phyloP scores from a whole-genome alignment of 2,888 invertebrate genomes.

The Brachyopa scutellaris region DNA sequence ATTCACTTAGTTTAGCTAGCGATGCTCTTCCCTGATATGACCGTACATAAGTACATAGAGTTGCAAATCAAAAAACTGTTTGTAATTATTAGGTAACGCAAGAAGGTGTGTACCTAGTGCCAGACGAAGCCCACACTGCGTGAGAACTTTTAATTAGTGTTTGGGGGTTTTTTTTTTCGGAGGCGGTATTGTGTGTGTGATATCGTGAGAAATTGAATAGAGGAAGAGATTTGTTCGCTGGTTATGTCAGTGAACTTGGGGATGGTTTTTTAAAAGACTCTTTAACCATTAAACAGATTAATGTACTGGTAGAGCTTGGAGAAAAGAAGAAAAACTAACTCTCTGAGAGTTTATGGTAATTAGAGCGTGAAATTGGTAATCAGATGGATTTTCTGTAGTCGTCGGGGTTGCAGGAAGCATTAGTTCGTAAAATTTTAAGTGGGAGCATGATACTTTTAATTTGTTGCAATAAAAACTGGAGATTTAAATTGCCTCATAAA shows the following conservation, averaged over 20 bases:
- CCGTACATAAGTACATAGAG: conserved; percentile 13
- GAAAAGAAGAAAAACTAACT: neutral
- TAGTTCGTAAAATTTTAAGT: too few species aligned
- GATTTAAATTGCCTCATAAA: too few species aligned
- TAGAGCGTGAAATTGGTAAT: conserved; percentile 42
- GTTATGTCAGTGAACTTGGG: conserved; percentile 45
- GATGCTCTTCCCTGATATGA: conserved; percentile 28
- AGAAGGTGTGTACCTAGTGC: conserved; percentile 45
- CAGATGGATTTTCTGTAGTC: conserved; percentile 7
- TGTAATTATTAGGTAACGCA: conserved; percentile 68
- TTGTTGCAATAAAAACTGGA: too few species aligned
- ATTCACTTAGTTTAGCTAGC: conserved; percentile 11
- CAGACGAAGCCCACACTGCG: conserved; percentile 53
- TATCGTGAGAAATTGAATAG: conserved; percentile 20
- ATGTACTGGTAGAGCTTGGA: too few species aligned
- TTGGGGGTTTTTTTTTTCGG: conserved; percentile 5
- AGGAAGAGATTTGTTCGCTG: neutral
- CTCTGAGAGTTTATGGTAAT: conserved; percentile 22
- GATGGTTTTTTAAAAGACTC: conserved; percentile 10
- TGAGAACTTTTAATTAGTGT: conserved; percentile 70
- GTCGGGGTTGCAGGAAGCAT: too few species aligned
- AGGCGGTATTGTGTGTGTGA: conserved; percentile 8
- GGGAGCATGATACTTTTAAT: too few species aligned
- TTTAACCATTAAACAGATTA: conserved; percentile 5
- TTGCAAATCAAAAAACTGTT: conserved; percentile 58